These are phyloP conservation scores for Nycticorax nycticorax DNA, from an alignment of 2,113 vertebrate genomes.

Conservation along the genomic window DNA sequence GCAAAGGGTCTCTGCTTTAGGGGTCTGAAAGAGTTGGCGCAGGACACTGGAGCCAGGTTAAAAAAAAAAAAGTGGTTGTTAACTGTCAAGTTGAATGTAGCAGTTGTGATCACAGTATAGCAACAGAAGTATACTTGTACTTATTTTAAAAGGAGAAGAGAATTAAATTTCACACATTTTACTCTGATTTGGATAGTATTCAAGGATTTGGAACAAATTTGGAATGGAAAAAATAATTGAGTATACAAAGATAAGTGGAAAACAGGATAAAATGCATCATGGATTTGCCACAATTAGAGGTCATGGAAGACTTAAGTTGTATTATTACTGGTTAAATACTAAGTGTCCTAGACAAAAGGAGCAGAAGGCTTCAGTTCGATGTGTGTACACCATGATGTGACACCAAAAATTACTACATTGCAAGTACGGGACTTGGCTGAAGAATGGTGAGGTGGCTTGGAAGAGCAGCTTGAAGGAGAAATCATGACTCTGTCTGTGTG, in stretches of 20 bases:
- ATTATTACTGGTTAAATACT: not conserved
- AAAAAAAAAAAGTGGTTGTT: not conserved
- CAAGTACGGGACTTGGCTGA: not conserved
- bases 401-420: not conserved
- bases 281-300: conserved; percentile 32
- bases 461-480: not conserved
- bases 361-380: not conserved
- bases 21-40: not conserved
- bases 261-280: conserved; percentile 26
- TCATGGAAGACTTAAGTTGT: not conserved
- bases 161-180: not conserved
- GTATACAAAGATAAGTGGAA: conserved; percentile 11
- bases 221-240: not conserved
- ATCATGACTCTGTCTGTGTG: not conserved
- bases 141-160: not conserved
- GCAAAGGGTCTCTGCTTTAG: not conserved
- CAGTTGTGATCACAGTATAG: not conserved
- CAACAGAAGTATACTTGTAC: not conserved
- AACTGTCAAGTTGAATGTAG: not conserved
- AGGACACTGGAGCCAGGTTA: not conserved
- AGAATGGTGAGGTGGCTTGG: not conserved
- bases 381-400: fast-evolving
- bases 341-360: not conserved
- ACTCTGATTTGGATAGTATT: not conserved
- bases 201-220: conserved; percentile 1